A percentile compares a stretch with the other conserved stretches of the same genome.
Conservation (phyloP, 2,797 vertebrate genomes). For the Rhadinocentrus ornatus region DNA sequence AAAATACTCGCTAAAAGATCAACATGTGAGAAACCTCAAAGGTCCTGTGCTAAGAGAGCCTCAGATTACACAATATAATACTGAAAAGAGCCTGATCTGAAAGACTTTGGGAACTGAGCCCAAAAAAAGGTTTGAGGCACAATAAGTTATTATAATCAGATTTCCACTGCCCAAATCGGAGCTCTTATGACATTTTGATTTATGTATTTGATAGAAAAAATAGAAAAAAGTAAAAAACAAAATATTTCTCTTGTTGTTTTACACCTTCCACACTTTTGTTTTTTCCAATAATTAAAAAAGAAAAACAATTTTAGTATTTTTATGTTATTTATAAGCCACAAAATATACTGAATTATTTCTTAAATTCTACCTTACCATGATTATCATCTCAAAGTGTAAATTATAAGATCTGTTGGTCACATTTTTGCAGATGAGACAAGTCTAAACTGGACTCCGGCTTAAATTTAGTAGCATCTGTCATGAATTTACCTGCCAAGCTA, state of each 20-base stretch:
- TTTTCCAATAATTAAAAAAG: neutral
- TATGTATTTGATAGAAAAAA: neutral
- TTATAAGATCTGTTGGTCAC: no score
- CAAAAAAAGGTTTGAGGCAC: neutral
- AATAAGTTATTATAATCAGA: neutral
- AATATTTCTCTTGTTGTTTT: neutral
- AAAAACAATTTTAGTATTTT: neutral
- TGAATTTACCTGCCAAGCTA: neutral
- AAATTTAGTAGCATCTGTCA: neutral
- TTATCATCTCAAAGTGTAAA: neutral
- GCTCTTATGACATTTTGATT: neutral
- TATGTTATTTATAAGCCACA: neutral
- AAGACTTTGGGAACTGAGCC: neutral
- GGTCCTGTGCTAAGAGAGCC: neutral
- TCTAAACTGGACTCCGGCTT: neutral
- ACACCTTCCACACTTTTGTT: neutral
- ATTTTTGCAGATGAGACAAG: neutral
- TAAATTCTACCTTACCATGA: neutral
- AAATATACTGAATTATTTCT: neutral
- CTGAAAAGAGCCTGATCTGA: neutral
- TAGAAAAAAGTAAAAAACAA: no score
- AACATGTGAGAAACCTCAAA: neutral
- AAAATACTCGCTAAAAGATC: neutral
- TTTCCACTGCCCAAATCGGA: neutral
- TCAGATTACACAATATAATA: neutral